phyloP scores from a whole-genome alignment of 2,888 invertebrate genomes.

The Dichetophora obliterata region DNA sequence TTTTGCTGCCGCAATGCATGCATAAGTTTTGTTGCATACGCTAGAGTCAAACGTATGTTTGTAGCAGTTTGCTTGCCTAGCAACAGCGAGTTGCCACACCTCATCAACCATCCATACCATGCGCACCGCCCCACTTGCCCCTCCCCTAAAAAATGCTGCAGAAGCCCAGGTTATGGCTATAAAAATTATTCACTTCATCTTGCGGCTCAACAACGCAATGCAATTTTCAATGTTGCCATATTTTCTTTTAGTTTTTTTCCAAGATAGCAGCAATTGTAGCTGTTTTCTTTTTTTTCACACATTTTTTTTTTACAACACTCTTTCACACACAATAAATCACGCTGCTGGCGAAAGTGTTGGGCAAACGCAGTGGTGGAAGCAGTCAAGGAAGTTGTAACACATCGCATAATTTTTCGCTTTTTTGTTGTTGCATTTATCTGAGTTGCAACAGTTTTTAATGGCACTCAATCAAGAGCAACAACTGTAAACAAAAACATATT shows the following conservation, averaged over 20 bases:
- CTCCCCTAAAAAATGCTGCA: too few relatives aligned
- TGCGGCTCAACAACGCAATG: background rate
- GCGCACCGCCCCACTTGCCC: too few relatives aligned
- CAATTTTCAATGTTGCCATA: background rate
- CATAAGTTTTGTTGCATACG: background rate
- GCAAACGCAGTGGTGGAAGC: background rate
- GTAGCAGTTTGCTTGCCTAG: background rate
- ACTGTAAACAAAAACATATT: background rate
- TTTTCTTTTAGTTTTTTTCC: background rate
- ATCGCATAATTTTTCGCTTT: background rate
- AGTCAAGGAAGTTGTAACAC: constrained; percentile 2
- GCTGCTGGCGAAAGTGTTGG: constrained; percentile 18
- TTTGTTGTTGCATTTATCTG: background rate
- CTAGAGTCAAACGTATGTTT: background rate
- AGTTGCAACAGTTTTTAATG: constrained; percentile 7
- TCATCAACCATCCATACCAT: background rate
- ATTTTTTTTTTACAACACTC: too few relatives aligned
- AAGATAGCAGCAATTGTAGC: background rate
- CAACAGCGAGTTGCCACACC: constrained; percentile 6
- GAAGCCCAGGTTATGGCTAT: too few relatives aligned
- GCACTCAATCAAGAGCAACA: background rate
- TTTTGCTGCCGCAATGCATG: background rate
- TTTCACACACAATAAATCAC: constrained; percentile 18
- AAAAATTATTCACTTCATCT: background rate
- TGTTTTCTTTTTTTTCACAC: background rate